Percentiles rank a stretch among this genome's conserved stretches.
phyloP scores from a whole-genome alignment of 2,797 vertebrate genomes.

The Lutra lutra region DNA sequence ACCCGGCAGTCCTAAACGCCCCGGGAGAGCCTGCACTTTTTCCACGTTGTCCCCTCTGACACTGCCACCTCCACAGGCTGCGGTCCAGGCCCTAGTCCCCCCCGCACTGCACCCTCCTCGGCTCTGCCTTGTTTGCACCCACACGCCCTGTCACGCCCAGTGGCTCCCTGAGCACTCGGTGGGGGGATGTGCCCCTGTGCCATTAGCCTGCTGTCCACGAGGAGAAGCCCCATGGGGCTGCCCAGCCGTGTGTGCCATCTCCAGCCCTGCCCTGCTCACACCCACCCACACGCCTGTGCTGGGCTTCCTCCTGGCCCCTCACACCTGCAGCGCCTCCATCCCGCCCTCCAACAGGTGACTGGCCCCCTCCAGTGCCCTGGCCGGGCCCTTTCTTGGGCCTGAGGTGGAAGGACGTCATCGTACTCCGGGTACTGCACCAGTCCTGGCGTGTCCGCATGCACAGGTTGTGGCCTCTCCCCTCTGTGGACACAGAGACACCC shows the following conservation, averaged over 20 bases:
- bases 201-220: background rate
- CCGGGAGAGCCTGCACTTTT: background rate
- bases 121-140: background rate
- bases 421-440: background rate
- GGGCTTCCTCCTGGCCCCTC: background rate
- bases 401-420: background rate
- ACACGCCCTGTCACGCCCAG: accelerated
- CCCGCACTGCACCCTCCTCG: background rate
- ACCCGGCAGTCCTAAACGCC: accelerated
- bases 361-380: background rate
- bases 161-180: too few species aligned
- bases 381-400: background rate
- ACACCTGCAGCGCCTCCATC: accelerated
- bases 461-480: background rate
- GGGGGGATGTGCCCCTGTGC: background rate
- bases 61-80: background rate
- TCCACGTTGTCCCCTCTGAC: accelerated
- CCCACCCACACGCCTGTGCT: background rate
- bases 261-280: background rate
- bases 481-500: background rate
- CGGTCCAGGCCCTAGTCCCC: background rate
- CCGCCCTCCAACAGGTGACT: background rate
- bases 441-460: background rate
- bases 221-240: background rate
- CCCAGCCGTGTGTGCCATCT: background rate